These are phyloP conservation scores for Dendroctonus ponderosae DNA, from an alignment of 1,140 invertebrate genomes.

Conservation along the genomic window DNA sequence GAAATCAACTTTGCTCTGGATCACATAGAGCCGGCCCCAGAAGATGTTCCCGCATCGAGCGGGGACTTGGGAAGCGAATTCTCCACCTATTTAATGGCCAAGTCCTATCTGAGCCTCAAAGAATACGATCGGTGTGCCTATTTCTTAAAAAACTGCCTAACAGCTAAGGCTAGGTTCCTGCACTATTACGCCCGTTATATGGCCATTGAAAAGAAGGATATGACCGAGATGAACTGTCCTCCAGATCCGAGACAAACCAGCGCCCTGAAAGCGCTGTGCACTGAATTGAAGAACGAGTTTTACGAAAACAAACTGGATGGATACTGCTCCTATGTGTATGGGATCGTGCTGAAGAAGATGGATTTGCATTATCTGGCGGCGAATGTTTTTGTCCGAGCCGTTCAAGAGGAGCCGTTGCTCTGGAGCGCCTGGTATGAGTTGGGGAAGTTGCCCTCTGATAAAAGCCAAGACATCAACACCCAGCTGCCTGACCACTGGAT, in stretches of 20 bases:
- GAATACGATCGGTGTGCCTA: constrained; percentile 90
- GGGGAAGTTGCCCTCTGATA: constrained; percentile 79
- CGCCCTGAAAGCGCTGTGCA: constrained; percentile 57
- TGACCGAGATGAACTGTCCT: constrained; percentile 72
- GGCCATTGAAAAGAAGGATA: constrained; percentile 84
- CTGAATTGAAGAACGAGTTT: constrained; percentile 60
- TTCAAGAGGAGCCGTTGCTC: constrained; percentile 75
- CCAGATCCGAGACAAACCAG: constrained; percentile 63
- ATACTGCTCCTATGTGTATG: constrained; percentile 87
- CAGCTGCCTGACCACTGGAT: constrained; percentile 90
- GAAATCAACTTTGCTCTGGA: constrained; percentile 77
- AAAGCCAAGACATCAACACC: constrained; percentile 58
- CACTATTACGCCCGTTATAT: constrained; percentile 84
- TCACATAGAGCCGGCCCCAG: constrained; percentile 59
- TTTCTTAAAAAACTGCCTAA: constrained; percentile 70
- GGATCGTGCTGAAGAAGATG: constrained; percentile 85
- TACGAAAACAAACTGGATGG: constrained; percentile 72
- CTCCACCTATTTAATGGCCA: constrained; percentile 76
- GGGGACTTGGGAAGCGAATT: constrained; percentile 59
- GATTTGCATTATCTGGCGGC: constrained; percentile 73
- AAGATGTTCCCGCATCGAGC: constrained; percentile 48
- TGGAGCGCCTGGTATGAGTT: constrained; percentile 95
- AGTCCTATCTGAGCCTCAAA: constrained; percentile 87
- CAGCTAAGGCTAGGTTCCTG: constrained; percentile 72
- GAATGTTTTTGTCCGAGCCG: constrained; percentile 75